Evolutionary conservation across 2,113 vertebrate species (phyloP), one percentile per base, ranked within the genome.

Genomic region (Stigmatopora argus): DNA sequence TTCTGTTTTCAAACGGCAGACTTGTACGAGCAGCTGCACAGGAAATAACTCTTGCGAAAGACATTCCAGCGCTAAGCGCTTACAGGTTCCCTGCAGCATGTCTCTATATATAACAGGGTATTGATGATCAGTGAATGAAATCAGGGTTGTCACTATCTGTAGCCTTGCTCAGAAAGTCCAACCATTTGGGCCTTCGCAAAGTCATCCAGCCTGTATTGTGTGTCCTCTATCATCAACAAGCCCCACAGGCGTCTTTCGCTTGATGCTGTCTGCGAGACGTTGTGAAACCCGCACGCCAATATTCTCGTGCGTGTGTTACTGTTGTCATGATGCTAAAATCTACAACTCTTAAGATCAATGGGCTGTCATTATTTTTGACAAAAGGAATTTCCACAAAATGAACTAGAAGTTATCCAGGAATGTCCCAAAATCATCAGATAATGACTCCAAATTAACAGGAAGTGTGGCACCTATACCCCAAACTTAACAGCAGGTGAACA

Each of bases 181-280:
- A 34, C 31, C 3, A 7, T 38, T 9, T 2, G 56, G 56, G 34
- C 34, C 8, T 5, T n/a, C 1, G 8, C 35, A 21, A 41, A 19
- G 57, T 44, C 34, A 41, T 11, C 17, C 1, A 53, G 7, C 34
- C 35, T 41, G 9, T 35, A 19, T 41, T 12, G 46, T 35, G 70
- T 58, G 56, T 69, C 59, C 62, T 31, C 26, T 17, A 26, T 23
- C 49, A 46, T 61, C 68, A 64, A 44, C 59, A 51, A 34, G 60
- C 62, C 51, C 67, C 48, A 6, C 26, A 69, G 71, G 69, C 58
- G 49, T 71, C 45, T 62, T 62, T 19, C 11, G 38, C 41, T 41
- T 12, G 45, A 61, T 34, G 3, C 7, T 31, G 48, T 71, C 69
- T 66, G 58, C 35, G n/a, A 67, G 59, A 67, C 19, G 0, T 61